Evolutionary conservation across 2,888 invertebrate genomes (phyloP).

Genomic region (Trichopria drosophilae): DNA sequence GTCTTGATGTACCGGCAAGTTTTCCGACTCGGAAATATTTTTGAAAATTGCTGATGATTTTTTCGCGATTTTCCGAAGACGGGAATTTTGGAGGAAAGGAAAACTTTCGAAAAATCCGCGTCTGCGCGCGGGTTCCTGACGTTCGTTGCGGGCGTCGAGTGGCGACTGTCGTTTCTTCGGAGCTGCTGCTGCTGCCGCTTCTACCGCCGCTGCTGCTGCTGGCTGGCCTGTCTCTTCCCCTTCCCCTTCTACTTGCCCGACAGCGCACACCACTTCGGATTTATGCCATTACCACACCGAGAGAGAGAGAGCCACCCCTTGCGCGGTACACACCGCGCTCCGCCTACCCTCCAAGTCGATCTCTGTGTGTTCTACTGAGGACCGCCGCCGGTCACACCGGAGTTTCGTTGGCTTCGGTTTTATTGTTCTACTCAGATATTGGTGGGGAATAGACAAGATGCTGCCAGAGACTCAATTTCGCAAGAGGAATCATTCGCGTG

Average conservation of each 20-base stretch:
- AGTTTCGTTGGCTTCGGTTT: no score
- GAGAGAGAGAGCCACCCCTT: constrained; percentile 21
- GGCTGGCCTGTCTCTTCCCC: constrained; percentile 19
- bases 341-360: constrained; percentile 31
- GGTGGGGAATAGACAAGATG: no score
- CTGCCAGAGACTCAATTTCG: no score
- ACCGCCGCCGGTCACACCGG: no score
- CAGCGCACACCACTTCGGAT: constrained; percentile 43
- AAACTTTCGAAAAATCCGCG: constrained; percentile 22
- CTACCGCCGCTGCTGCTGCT: constrained; percentile 35
- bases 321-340: constrained; percentile 40
- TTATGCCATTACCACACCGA: constrained; percentile 46
- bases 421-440: no score
- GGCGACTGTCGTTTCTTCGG: constrained; percentile 53
- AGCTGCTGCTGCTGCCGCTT: constrained; percentile 35
- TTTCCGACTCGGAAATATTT: no score
- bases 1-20: not conserved
- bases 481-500: no score
- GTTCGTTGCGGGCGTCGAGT: constrained; percentile 55
- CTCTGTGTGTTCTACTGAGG: constrained; percentile 5
- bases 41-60: not conserved
- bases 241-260: constrained; percentile 33
- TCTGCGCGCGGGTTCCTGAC: constrained; percentile 39
- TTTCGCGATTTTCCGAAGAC: not conserved
- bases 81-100: not conserved